A percentile compares a stretch with the other conserved stretches of the same genome.
phyloP scores from a whole-genome alignment of 2,888 invertebrate genomes.

The Tenthredo scrophulariae region DNA sequence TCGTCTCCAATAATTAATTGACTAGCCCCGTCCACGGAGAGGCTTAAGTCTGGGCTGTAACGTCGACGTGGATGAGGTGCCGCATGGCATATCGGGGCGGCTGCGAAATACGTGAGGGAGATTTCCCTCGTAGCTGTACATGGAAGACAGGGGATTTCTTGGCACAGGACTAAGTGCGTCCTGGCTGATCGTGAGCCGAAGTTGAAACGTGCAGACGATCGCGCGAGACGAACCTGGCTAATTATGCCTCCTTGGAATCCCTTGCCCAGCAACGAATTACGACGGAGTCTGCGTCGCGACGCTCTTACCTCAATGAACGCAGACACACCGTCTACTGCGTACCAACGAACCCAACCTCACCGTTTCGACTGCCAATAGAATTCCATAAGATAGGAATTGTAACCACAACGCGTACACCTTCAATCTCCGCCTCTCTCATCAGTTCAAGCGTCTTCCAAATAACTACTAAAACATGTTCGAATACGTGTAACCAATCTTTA shows the following conservation, averaged over 20 bases:
- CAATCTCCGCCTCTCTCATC: conserved; percentile 30
- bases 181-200: conserved; percentile 6
- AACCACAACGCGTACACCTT: conserved; percentile 26
- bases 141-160: conserved; percentile 20
- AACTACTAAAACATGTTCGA: neutral
- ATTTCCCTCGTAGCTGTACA: conserved; percentile 5
- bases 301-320: conserved; percentile 46
- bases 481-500: conserved; percentile 1
- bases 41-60: neutral
- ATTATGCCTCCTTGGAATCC: conserved; percentile 41
- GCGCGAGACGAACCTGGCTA: conserved; percentile 47
- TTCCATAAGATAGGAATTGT: conserved; percentile 31
- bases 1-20: conserved; percentile 27
- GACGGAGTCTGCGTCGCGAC: conserved; percentile 48
- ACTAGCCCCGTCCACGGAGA: neutral
- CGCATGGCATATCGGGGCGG: conserved; percentile 31
- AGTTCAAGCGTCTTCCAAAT: conserved; percentile 21
- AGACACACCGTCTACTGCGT: conserved; percentile 41
- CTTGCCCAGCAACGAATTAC: conserved; percentile 28
- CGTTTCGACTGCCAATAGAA: conserved; percentile 45
- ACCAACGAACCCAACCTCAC: conserved; percentile 39
- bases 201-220: conserved; percentile 42
- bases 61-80: conserved; percentile 5
- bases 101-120: conserved; percentile 41
- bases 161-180: conserved; percentile 1